These are phyloP conservation scores for Hemitrygon akajei DNA, from an alignment of 2,797 vertebrate genomes.

Conservation along the genomic window DNA sequence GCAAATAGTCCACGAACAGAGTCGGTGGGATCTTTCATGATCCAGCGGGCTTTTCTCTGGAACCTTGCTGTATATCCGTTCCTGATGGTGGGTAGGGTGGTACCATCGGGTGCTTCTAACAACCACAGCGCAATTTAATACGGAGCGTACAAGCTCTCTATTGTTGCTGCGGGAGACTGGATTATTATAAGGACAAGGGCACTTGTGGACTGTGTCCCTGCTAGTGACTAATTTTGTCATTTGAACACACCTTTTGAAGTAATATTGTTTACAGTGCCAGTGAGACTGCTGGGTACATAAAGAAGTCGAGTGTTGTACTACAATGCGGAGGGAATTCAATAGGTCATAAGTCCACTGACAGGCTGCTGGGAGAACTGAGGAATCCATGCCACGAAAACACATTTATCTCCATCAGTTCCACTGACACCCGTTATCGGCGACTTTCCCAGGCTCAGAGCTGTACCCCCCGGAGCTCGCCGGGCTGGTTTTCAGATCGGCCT, in stretches of 20 bases:
- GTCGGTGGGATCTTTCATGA: no score
- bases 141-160: neutral
- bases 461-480: neutral
- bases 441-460: slow-evolving; percentile 7
- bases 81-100: no score
- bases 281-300: neutral
- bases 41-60: no score
- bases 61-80: no score
- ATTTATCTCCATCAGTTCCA: slow-evolving; percentile 19
- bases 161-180: neutral
- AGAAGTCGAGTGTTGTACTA: neutral
- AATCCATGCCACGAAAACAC: slow-evolving; percentile 14
- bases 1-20: no score
- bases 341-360: neutral
- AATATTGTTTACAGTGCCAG: neutral
- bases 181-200: neutral
- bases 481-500: neutral
- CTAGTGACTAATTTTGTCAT: no score
- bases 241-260: neutral
- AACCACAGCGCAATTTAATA: no score
- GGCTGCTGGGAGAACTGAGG: neutral
- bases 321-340: neutral
- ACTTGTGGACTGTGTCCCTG: neutral
- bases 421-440: slow-evolving; percentile 21
- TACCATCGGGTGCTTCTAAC: no score